Evolutionary conservation across 2,113 vertebrate genomes (phyloP).

Genomic region (Euleptes europaea): DNA sequence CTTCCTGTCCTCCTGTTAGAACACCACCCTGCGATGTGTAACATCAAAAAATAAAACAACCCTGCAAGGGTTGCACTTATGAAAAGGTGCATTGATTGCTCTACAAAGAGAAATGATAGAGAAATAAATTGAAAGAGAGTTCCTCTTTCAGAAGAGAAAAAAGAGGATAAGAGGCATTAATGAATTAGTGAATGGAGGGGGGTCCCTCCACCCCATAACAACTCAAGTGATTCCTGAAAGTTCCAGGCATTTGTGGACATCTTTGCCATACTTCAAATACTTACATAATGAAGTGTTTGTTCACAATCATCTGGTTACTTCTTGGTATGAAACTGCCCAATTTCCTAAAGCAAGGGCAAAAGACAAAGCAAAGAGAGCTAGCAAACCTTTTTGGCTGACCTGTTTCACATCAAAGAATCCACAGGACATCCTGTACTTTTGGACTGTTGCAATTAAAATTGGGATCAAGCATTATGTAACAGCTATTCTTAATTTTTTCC

Average conservation of each 20-base stretch:
- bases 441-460: slow-evolving; percentile 4
- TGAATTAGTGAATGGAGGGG: too few relatives aligned
- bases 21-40: too few relatives aligned
- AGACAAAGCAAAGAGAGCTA: rapidly evolving
- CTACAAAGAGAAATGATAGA: too few relatives aligned
- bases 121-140: too few relatives aligned
- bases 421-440: neutral
- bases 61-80: too few relatives aligned
- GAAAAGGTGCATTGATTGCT: too few relatives aligned
- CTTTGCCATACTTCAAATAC: neutral
- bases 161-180: too few relatives aligned
- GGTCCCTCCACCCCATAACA: too few relatives aligned
- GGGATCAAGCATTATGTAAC: neutral
- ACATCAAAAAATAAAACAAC: too few relatives aligned
- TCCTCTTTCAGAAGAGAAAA: too few relatives aligned
- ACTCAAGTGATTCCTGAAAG: neutral
- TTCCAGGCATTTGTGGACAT: neutral
- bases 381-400: neutral
- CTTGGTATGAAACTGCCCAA: neutral
- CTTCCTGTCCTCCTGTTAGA: too few relatives aligned
- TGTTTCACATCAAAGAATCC: rapidly evolving
- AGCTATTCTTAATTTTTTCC: slow-evolving; percentile 22
- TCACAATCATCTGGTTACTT: neutral
- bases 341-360: neutral
- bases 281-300: neutral